Evolutionary conservation across 1,140 invertebrate species (phyloP), one percentile per base, ranked within the genome.

Genomic region (Bacillus rossius): DNA sequence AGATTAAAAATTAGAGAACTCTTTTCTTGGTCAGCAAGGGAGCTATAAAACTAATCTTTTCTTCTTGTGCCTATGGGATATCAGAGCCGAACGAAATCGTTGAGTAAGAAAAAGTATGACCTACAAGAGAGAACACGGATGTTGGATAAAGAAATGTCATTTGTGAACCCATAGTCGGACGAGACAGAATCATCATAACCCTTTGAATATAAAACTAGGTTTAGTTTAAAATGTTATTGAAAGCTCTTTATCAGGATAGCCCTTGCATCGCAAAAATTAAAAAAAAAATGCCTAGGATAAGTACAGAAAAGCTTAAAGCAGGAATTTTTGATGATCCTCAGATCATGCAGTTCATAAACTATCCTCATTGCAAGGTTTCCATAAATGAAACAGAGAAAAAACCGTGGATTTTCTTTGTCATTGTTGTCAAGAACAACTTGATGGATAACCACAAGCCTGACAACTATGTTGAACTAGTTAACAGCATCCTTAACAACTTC

Each of bases 121-220:
- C 56, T 58, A 29, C 23, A 42, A 29, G 51, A 55, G 45, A 59
- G 45, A 23, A 55, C 22, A 20, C 55, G 45, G 41, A 29, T 3
- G 29, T 55, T 59, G 50, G 57, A 8, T 40, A n/a, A 55, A 55
- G 17, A 37, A 59, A 43, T 42, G 22, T 43, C 8, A 59, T 59
- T 29, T 23, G 26, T 29, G 23, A 8, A 5, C 25, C 57, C 34
- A 37, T 55, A 19, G 57, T 59, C 29, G 10, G 5, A 34, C 29
- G 29, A 7, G 29, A 34, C 84, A 81, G 79, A 57, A 41, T 13
- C 10, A 34, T 34, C 29, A 4, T 34, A 10, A 4, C 29, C 4
- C 29, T 7, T 34, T 34, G 10, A 4, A 34, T 34, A 34, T 34
- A 4, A 34, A 34, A 10, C 29, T 34, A 34, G 29, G 29, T 34